Conservation (phyloP, 2,113 vertebrate genomes). For the Hirundichthys speculiger region DNA sequence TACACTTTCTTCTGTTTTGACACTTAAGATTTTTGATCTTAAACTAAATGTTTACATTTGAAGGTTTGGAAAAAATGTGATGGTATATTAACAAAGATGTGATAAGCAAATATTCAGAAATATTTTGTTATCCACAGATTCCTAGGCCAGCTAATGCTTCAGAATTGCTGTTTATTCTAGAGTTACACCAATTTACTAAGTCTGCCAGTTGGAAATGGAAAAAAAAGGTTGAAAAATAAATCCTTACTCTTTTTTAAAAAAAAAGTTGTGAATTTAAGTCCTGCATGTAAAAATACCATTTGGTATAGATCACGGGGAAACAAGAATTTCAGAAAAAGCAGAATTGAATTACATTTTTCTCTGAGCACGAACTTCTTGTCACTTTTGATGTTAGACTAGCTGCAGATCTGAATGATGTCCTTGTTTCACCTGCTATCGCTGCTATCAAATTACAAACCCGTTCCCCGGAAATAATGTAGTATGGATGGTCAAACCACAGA, state of each 20-base stretch:
- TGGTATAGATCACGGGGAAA: slow-evolving; percentile 13
- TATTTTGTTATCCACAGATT: too few relatives aligned
- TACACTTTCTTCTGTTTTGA: neutral
- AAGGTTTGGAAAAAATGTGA: neutral
- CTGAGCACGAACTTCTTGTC: neutral
- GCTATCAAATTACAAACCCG: slow-evolving; percentile 7
- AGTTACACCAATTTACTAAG: slow-evolving; percentile 1
- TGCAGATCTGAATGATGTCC: slow-evolving; percentile 3
- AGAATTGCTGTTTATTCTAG: neutral
- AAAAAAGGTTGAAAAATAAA: neutral
- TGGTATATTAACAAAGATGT: neutral
- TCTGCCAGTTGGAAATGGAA: slow-evolving; percentile 19
- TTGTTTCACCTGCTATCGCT: neutral
- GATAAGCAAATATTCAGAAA: neutral
- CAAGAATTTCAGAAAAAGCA: neutral
- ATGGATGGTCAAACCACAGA: neutral
- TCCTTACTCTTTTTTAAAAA: neutral
- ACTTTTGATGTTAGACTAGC: neutral
- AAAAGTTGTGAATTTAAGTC: too few relatives aligned
- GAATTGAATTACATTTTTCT: slow-evolving; percentile 1
- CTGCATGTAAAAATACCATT: slow-evolving; percentile 9
- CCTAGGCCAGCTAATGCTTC: slow-evolving; percentile 10
- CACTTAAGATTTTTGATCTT: too few relatives aligned
- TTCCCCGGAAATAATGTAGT: slow-evolving; percentile 9
- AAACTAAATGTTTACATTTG: slow-evolving; percentile 16